Base-by-base conservation (phyloP, 2,888 invertebrate species). In the Flexamia atlantica region DNA sequence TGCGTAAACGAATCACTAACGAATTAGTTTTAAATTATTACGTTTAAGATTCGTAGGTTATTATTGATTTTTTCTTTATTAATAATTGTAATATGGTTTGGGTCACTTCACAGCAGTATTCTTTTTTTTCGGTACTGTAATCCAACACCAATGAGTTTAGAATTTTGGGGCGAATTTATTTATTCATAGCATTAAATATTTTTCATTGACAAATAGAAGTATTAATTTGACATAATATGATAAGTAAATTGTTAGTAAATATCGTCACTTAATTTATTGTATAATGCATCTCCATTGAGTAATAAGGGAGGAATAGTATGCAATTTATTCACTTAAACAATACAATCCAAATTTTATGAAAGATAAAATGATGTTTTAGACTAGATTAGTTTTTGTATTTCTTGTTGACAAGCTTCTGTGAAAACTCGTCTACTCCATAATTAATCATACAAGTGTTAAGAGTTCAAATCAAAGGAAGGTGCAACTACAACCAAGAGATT, bases 1-100 rank as follows among this genome's bases (percentile, higher is more conserved):
- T 17, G 14, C 20, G 17, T 64, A 64, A 79, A 79, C 79, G 79
- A 79, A 79, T 79, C 79, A 79, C 36, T 79, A 79, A 79, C 79
- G 79, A 79, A 79, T 79, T 79, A 79, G 50, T 79, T 50, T 4
- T 50, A 20, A 60, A 32, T 68, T 32, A 53, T 53, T 53, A 53
- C 53, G 20, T 0, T 53, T 53, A 53, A n/a, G 53, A 53, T 46
- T 9, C 14, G 3, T 53, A 53, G 23, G 53, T 53, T 53, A 53
- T 23, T 53, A 53, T 53, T 46, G 3, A 9, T 53, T 53, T 23
- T 23, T 53, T 20, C 23, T 9, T 64, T 64, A 64, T 64, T 64
- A 64, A 28, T 64, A 64, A 17, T 28, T 12, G 30, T 64, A 28
- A 64, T 28, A 28, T 28, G 28, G 28, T 28, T 30, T 64, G 64